phyloP scores from a whole-genome alignment of 2,797 vertebrate genomes.

The Pangasius sanitwongsei region DNA sequence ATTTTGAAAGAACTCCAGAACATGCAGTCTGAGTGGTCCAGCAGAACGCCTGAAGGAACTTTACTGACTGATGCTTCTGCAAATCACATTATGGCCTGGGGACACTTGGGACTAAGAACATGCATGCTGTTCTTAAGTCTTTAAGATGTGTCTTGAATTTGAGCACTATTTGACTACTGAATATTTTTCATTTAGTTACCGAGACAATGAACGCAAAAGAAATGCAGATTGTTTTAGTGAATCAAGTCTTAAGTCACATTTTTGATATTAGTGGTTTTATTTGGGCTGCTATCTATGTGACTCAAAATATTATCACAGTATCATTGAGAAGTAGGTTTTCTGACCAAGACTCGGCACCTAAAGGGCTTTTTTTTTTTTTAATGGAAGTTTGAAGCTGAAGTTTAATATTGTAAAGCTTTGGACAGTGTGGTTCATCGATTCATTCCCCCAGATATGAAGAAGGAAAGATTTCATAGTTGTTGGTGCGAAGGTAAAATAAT shows the following conservation, averaged over 20 bases:
- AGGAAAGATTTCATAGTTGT: not conserved
- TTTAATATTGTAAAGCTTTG: conserved; percentile 5
- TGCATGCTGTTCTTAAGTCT: not conserved
- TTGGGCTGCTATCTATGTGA: not conserved
- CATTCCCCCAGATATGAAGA: not conserved
- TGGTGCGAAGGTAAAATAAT: not conserved
- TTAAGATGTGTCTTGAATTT: not conserved
- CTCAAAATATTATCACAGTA: not conserved
- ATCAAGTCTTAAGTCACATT: not conserved
- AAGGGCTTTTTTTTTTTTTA: not conserved
- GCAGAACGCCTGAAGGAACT: not conserved
- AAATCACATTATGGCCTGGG: not conserved
- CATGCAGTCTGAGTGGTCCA: not conserved
- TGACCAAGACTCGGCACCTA: not conserved
- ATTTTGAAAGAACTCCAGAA: conserved; percentile 12
- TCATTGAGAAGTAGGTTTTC: not conserved
- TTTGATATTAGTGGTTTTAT: not conserved
- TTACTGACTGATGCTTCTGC: not conserved
- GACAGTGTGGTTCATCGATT: not conserved
- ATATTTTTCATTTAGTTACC: not conserved
- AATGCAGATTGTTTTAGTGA: not conserved
- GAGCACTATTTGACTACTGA: not conserved
- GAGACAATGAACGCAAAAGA: not conserved
- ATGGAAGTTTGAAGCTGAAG: not conserved
- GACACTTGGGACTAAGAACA: not conserved